phyloP scores from a whole-genome alignment of 2,113 vertebrate species.

The Clarias gariepinus region DNA sequence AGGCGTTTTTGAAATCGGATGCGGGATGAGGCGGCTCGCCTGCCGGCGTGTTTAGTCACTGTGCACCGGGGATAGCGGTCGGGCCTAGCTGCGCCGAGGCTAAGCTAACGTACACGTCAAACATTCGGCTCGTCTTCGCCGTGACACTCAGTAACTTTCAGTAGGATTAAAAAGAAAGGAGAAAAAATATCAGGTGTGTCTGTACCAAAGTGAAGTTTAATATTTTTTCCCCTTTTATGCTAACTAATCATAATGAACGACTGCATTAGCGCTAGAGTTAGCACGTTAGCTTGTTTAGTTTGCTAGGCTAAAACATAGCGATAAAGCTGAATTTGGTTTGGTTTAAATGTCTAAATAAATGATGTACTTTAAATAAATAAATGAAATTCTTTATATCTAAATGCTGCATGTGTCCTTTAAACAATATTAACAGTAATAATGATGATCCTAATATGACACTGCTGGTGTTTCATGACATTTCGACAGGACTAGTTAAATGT shows the following conservation, averaged over 20 bases:
- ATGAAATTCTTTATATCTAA: background rate
- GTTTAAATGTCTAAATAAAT: background rate
- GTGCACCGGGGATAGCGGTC: constrained; percentile 46
- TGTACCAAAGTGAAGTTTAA: background rate
- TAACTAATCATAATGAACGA: background rate
- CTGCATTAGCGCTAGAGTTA: background rate
- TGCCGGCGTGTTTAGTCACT: constrained; percentile 38
- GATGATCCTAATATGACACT: background rate
- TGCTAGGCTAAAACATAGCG: background rate
- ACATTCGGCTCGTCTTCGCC: background rate
- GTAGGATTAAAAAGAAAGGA: background rate
- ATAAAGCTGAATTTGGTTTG: background rate
- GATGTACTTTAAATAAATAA: background rate
- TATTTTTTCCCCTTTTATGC: background rate
- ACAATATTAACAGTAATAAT: background rate
- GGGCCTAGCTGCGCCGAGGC: constrained; percentile 29
- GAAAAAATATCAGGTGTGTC: background rate
- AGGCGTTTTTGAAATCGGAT: background rate
- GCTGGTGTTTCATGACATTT: background rate
- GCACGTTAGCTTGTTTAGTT: constrained; percentile 4
- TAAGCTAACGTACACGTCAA: background rate
- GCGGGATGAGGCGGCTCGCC: background rate
- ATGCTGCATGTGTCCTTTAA: background rate
- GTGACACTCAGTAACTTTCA: background rate
- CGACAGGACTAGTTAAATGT: background rate